Conservation (phyloP, 2,113 vertebrate species). For the Myotis lucifugus region DNA sequence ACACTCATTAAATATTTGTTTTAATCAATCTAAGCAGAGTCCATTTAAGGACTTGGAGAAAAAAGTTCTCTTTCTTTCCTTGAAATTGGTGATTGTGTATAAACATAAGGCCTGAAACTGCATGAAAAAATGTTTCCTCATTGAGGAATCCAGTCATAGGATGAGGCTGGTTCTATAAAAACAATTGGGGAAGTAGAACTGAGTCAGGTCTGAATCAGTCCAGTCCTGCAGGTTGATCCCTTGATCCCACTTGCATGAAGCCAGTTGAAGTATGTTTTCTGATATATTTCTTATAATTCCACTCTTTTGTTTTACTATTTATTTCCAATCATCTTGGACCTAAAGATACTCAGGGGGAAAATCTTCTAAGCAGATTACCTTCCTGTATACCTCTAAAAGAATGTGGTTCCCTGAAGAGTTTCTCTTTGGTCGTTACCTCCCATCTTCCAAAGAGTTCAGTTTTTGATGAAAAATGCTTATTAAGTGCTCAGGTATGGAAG, state of each 20-base stretch:
- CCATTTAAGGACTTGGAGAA: neutral
- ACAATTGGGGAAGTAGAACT: neutral
- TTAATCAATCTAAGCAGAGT: neutral
- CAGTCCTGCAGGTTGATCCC: neutral
- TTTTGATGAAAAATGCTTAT: conserved; percentile 26
- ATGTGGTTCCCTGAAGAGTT: neutral
- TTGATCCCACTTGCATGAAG: neutral
- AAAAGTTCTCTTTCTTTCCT: neutral
- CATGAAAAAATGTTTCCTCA: neutral
- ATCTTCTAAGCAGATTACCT: neutral
- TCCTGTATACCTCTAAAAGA: neutral
- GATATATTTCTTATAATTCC: neutral
- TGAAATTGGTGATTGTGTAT: neutral
- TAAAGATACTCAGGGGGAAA: neutral
- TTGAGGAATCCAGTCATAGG: neutral
- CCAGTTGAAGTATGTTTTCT: neutral
- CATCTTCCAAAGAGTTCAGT: neutral
- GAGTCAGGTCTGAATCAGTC: neutral
- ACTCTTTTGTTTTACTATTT: conserved; percentile 3
- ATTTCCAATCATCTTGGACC: conserved; percentile 19
- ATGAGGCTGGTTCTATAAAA: neutral
- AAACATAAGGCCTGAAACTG: neutral
- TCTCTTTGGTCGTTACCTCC: neutral
- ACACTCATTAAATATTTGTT: neutral
- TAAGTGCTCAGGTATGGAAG: neutral